Base-by-base conservation (phyloP, 2,113 vertebrate species). In the Pithys albifrons region DNA sequence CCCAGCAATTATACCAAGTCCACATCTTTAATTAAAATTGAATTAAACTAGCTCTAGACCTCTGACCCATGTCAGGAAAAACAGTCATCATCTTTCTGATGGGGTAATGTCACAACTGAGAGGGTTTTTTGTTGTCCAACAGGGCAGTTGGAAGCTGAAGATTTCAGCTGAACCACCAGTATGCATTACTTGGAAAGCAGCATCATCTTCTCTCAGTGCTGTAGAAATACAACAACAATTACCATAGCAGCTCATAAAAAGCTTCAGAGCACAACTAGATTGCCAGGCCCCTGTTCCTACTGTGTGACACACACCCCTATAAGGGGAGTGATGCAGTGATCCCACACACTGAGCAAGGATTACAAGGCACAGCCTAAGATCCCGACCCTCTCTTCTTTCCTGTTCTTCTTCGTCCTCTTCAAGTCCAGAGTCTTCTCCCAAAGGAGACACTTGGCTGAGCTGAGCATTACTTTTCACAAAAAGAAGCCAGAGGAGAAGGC, bases 11-110 rank as follows among this genome's bases (percentile, higher is more conserved):
- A 67, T 11, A 84, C 3, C 1, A 88, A 83, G 13, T 22, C 39
- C 64, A 84, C 16, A 59, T 5, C 23, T 67, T 86, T 45, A 84
- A 91, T 81, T 82, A 87, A 81, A 85, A 93, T 65, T 33, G 45
- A 65, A 83, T 75, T 66, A 84, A 58, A 58, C 49, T 58, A 61
- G 29, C 51, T 86, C 46, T 73, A 77, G 67, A 71, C 19, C 33
- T 91, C 43, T 83, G 83, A 74, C 9, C 49, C 12, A 18, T 25
- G 57, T 75, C 76, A 79, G 45, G 43, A 75, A 92, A 66, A 25
- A 58, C 25, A 66, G 43, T 29, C 29, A 51, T 61, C 31, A 89
- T 35, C 49, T 96, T 51, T 23, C 37, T 4, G 1, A 51, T 52
- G 52, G 14, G 22, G 29, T 58, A 66, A 7, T 33, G 28, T 29